phyloP scores from a whole-genome alignment of 1,140 invertebrate genomes.

The Macrosteles quadrilineatus region DNA sequence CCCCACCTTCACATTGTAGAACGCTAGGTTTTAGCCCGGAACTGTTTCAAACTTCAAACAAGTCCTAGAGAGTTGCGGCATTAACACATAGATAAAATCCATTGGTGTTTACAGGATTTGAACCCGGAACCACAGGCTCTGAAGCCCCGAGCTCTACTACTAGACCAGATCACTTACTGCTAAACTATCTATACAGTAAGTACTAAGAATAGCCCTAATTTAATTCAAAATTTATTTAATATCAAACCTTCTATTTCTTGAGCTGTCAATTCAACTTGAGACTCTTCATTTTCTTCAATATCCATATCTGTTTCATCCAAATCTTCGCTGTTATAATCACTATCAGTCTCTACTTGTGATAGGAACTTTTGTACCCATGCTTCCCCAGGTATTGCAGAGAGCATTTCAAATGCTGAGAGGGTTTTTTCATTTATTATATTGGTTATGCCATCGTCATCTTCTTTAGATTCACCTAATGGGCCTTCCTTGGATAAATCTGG shows the following conservation, averaged over 20 bases:
- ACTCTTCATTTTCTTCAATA: slow-evolving; percentile 50
- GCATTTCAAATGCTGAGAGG: slow-evolving; percentile 4
- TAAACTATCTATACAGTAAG: too few species aligned
- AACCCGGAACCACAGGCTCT: too few species aligned
- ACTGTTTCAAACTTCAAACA: too few species aligned
- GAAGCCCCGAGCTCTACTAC: too few species aligned
- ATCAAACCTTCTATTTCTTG: slow-evolving; percentile 59
- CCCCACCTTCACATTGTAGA: too few species aligned
- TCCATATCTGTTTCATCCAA: slow-evolving; percentile 51
- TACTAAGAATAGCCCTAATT: too few species aligned
- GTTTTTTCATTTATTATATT: slow-evolving; percentile 16
- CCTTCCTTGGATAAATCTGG: slow-evolving; percentile 47
- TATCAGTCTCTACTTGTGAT: slow-evolving; percentile 27
- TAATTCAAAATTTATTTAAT: slow-evolving; percentile 41
- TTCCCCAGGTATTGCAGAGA: slow-evolving; percentile 8
- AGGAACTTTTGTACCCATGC: slow-evolving; percentile 9
- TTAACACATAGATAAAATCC: too few species aligned
- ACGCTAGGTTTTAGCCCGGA: too few species aligned
- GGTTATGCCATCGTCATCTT: slow-evolving; percentile 27
- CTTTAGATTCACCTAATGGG: slow-evolving; percentile 23
- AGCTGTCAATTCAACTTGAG: slow-evolving; percentile 55
- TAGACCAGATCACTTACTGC: too few species aligned
- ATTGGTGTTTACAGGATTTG: too few species aligned
- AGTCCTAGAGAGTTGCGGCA: too few species aligned
- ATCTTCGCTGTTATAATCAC: slow-evolving; percentile 36